Evolutionary conservation across 2,888 invertebrate species (phyloP).

Genomic region (Cantharis rustica): DNA sequence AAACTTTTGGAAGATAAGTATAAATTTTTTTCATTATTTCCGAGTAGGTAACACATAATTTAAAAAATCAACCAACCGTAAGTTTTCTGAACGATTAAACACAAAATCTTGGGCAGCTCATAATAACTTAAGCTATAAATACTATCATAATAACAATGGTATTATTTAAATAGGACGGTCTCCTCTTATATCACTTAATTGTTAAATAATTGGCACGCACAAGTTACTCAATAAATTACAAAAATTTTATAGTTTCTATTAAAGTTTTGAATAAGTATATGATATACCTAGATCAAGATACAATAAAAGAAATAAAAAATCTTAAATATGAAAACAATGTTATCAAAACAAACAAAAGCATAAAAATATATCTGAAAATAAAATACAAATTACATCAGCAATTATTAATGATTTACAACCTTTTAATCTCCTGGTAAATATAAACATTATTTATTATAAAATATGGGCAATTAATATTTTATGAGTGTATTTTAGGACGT

Average conservation of each 20-base stretch:
- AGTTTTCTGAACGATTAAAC: neutral
- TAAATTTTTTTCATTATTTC: neutral
- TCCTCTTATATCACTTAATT: neutral
- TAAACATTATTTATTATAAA: constrained; percentile 54
- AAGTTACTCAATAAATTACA: neutral
- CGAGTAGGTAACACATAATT: neutral
- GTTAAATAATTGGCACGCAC: neutral
- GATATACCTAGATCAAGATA: neutral
- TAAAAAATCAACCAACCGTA: neutral
- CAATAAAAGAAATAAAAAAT: neutral
- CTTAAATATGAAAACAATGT: constrained; percentile 18
- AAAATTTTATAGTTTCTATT: neutral
- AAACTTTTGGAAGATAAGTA: neutral
- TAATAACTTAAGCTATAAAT: neutral
- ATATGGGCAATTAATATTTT: constrained; percentile 53
- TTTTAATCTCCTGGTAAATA: constrained; percentile 53
- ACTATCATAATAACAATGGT: neutral
- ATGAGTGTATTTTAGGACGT: constrained; percentile 51
- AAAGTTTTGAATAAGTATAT: neutral
- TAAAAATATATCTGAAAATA: constrained; percentile 27
- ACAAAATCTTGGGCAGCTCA: neutral
- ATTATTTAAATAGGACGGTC: neutral
- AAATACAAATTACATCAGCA: constrained; percentile 40
- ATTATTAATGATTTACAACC: constrained; percentile 51
- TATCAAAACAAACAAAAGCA: constrained; percentile 25